Evolutionary conservation across 2,797 vertebrate genomes (phyloP).

Genomic region (Bradypus variegatus): DNA sequence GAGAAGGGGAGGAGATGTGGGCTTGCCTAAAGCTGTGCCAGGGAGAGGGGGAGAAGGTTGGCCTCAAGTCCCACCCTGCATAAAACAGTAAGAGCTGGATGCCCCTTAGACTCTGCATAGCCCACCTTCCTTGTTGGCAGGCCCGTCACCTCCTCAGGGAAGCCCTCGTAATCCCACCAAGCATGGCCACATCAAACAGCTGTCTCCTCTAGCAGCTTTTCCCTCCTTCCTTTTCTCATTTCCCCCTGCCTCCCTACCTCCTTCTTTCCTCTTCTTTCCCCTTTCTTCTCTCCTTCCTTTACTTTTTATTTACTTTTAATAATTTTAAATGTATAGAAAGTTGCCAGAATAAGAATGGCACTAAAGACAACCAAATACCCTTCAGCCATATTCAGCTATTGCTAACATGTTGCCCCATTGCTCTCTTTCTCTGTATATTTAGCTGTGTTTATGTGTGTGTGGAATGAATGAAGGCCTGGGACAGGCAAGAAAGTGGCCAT

Average conservation of each 20-base stretch:
- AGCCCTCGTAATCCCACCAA: not conserved
- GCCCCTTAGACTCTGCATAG: not conserved
- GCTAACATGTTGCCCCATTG: not conserved
- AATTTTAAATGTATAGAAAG: slow-evolving; percentile 23
- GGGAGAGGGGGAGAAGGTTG: not conserved
- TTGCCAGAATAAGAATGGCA: slow-evolving; percentile 20
- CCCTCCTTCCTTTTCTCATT: not conserved
- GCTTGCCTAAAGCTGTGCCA: not conserved
- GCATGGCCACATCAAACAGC: not conserved
- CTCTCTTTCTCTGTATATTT: not conserved
- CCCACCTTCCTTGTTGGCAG: too few species aligned
- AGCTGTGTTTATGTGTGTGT: not conserved
- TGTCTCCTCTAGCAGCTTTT: not conserved
- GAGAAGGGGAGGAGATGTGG: not conserved
- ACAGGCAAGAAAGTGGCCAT: not conserved
- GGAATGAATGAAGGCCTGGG: not conserved
- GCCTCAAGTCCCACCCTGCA: not conserved
- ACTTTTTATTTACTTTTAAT: slow-evolving; percentile 14
- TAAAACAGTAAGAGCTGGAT: not conserved
- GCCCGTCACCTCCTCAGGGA: not conserved
- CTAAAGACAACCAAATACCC: not conserved
- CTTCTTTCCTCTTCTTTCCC: not conserved
- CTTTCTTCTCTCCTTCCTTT: not conserved
- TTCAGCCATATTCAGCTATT: not conserved
- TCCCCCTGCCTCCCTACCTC: not conserved